Evolutionary conservation across 2,888 invertebrate genomes (phyloP).

Genomic region (Nomada goodeniana): DNA sequence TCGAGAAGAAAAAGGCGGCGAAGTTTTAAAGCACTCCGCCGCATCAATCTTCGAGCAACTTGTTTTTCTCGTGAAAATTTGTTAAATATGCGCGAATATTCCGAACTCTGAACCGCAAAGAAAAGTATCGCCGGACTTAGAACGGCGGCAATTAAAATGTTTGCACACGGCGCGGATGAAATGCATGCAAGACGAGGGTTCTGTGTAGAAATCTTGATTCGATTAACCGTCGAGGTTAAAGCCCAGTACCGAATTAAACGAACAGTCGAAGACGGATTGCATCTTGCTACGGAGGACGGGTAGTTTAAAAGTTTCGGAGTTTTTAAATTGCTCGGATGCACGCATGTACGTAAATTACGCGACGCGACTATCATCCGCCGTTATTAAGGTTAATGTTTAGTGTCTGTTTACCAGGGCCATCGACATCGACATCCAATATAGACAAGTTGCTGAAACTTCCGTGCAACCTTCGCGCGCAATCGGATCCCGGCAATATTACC

Average conservation of each 20-base stretch:
- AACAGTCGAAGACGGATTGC: slow-evolving; percentile 35
- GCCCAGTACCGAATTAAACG: neutral
- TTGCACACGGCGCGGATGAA: neutral
- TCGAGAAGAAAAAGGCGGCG: slow-evolving; percentile 6
- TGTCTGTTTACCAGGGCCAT: slow-evolving; percentile 42
- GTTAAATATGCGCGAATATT: neutral
- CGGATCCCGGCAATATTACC: slow-evolving; percentile 52
- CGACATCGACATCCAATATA: slow-evolving; percentile 48
- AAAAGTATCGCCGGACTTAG: too few relatives aligned
- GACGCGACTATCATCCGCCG: slow-evolving; percentile 26
- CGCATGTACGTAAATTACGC: slow-evolving; percentile 37
- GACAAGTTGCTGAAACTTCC: slow-evolving; percentile 44
- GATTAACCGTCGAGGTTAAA: slow-evolving; percentile 6
- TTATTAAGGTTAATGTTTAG: slow-evolving; percentile 54
- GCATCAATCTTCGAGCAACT: slow-evolving; percentile 4
- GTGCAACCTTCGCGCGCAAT: slow-evolving; percentile 47
- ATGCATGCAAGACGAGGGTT: neutral
- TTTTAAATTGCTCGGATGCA: slow-evolving; percentile 48
- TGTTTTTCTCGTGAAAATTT: neutral
- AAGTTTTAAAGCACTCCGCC: slow-evolving; percentile 24
- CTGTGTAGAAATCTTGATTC: neutral
- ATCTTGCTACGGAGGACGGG: neutral
- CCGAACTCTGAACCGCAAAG: too few relatives aligned
- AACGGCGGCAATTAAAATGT: neutral
- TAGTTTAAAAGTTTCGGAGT: slow-evolving; percentile 31